Evolutionary conservation across 2,797 vertebrate species (phyloP), one percentile per base, ranked within the genome.

Genomic region (Arremon brunneinucha): DNA sequence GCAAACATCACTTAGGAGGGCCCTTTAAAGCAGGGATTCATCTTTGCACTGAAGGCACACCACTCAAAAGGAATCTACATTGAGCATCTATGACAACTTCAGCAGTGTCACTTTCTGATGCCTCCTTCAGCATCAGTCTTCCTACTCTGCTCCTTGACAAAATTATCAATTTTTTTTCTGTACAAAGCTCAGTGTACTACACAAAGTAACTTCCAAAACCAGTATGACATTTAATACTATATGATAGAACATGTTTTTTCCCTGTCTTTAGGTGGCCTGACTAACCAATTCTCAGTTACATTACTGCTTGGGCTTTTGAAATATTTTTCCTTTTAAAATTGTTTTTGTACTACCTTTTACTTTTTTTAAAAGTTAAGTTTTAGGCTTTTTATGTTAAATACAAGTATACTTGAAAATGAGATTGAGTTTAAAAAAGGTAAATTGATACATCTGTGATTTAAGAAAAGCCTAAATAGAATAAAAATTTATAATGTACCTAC

Each of bases 271-370:
- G 8, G 26, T 35, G 11, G 34, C 7, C 77, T 1, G 1, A 50
- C 24, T 52, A 30, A 62, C 1, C 22, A 82, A 0, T 11, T 67
- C 47, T 47, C 24, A 59, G 11, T 37, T 49, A 50, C 2, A 28
- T 28, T 39, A 67, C 35, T 26, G 20, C 22, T 69, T 56, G 16
- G 5, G 13, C 10, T 50, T 53, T 37, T 53, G 22, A 69, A 65
- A 30, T 34, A 0, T 1, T 79, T 59, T 37, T 43, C 1, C 0
- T 47, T 44, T 39, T 30, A 1, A 18, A 9, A 7, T 2, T 5
- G 27, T 5, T 52, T 55, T 63, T 59, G 44, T 30, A 24, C 12
- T 37, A 14, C 13, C 43, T 89, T 77, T 37, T 19, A 11, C 4
- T 18, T 28, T 16, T 71, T 56, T 44, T 24, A 4, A 1, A 30